Percentiles rank a stretch among this genome's conserved stretches.
Evolutionary conservation across 2,888 invertebrate species (phyloP).

Genomic region (Lypha dubia): DNA sequence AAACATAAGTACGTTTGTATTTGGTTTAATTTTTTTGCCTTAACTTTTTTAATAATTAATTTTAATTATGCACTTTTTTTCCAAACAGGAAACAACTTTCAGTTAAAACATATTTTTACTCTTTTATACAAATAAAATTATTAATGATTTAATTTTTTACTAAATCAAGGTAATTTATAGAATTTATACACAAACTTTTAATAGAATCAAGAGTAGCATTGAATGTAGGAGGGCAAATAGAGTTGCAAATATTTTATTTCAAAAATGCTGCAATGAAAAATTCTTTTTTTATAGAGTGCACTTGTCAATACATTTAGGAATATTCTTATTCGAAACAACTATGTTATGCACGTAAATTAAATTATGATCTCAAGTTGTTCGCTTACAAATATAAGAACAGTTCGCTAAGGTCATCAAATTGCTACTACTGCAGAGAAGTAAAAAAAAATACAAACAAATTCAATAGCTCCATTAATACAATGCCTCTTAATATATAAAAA

Average conservation of each 20-base stretch:
- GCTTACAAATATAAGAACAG: no score
- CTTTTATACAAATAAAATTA: constrained; percentile 28
- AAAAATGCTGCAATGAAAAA: neutral
- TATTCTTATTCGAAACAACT: no score
- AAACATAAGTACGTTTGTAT: neutral
- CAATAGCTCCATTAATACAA: no score
- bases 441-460: no score
- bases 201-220: constrained; percentile 10
- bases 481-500: no score
- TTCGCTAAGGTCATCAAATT: no score
- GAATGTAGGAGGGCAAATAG: neutral
- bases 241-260: neutral
- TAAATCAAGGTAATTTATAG: constrained; percentile 37
- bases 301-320: no score
- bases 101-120: constrained; percentile 24
- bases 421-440: no score
- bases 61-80: constrained; percentile 20
- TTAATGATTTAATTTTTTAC: neutral
- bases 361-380: no score
- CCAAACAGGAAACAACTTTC: constrained; percentile 19
- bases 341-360: no score
- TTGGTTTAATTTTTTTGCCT: neutral
- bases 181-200: constrained; percentile 6
- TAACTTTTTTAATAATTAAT: neutral
- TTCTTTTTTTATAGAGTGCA: neutral